These are phyloP conservation scores for sheep (Ovis aries) DNA, from an alignment of 2,113 vertebrate genomes.

Conservation along the genomic window DNA sequence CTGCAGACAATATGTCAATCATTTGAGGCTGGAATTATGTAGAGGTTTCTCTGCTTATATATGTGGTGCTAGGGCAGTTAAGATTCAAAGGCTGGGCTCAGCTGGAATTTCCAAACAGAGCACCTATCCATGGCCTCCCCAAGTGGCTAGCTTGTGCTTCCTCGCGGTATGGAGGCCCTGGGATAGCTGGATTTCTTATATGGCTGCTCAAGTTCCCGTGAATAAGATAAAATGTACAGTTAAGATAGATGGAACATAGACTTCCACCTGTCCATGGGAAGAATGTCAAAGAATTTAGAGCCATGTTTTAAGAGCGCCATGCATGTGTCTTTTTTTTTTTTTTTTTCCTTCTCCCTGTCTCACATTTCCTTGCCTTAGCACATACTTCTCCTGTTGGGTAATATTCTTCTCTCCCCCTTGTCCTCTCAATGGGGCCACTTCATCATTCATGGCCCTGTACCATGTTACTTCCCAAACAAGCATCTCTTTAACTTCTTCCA, in stretches of 20 bases:
- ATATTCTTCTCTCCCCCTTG: too few relatives aligned
- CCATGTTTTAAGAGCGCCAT: neutral
- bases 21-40: neutral
- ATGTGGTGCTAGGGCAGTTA: neutral
- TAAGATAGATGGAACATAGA: neutral
- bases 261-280: neutral
- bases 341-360: fast-evolving
- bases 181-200: neutral
- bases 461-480: neutral
- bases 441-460: neutral
- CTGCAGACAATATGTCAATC: neutral
- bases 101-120: neutral
- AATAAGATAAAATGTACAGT: neutral
- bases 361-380: neutral
- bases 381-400: neutral
- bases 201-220: neutral
- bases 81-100: neutral
- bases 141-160: neutral
- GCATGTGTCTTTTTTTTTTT: fast-evolving
- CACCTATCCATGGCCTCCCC: neutral
- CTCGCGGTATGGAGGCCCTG: neutral
- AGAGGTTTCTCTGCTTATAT: neutral
- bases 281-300: neutral
- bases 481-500: neutral
- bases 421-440: neutral